Base-by-base conservation (phyloP, 2,113 vertebrate genomes). In the Brachypodius melanocephalos region DNA sequence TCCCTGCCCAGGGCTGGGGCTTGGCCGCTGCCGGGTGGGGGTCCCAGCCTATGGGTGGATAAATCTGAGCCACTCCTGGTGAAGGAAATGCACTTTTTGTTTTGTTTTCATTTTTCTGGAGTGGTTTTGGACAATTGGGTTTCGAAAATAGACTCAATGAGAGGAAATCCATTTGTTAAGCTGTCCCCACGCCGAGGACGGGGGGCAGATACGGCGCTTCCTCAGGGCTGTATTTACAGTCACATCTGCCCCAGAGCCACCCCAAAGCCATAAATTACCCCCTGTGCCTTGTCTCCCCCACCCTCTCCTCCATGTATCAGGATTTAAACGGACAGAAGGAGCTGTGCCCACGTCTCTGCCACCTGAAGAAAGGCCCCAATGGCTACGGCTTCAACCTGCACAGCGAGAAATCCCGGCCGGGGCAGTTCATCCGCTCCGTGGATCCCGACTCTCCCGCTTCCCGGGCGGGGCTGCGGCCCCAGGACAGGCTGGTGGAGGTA, bases 321-420 rank as follows among this genome's bases (percentile, higher is more conserved):
- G 98, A 98, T 88, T 40, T 97, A 2, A 98, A 98, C 0, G 97
- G 97, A 1, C 95, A 97, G 17, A 96, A 81, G 52, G 98, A 98
- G 94, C 97, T 97, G 48, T 97, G 98, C 14, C 99, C 99, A 3
- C 98, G 99, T 12, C 98, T 99, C 61, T 99, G 99, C 96, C 98
- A 98, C 80, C 97, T 99, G 86, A 95, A 98, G 85, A 99, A 98
- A 75, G 98, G 98, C 14, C 97, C 98, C 88, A 96, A 74, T 7
- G 99, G 99, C 87, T 99, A 99, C 1, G 99, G 99, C 58, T 99
- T 99, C 97, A 99, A 99, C 97, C 97, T 99, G 86, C 99, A 99
- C 97, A 99, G 98, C 2, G 98, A 99, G 82, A 99, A 99, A 91
- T 98, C 97, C 4, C 98, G 98, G 54, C 95, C 96, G 0, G 99